Evolutionary conservation across 2,888 invertebrate genomes (phyloP).

Genomic region (Aporophyla lueneburgensis): DNA sequence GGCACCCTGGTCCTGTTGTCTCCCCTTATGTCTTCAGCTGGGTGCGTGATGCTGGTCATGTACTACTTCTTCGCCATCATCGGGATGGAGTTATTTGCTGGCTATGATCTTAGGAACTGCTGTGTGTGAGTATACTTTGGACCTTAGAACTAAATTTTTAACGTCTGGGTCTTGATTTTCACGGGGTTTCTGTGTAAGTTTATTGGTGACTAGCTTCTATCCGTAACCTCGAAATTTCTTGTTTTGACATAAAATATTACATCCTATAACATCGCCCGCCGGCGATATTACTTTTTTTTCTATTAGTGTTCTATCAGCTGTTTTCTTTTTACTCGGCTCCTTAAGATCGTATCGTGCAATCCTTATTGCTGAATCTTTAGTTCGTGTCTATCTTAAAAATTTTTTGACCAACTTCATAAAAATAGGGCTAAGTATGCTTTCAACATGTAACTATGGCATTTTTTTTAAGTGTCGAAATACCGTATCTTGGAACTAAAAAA

Average conservation of each 20-base stretch:
- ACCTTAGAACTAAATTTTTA: background rate
- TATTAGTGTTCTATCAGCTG: too few species aligned
- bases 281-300: too few species aligned
- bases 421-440: background rate
- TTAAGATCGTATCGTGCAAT: too few species aligned
- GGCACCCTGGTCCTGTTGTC: conserved; percentile 95
- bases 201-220: background rate
- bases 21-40: conserved; percentile 96
- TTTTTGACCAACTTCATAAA: background rate
- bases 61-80: conserved; percentile 97
- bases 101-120: conserved; percentile 94
- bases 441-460: too few species aligned
- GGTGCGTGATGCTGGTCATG: conserved; percentile 95
- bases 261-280: too few species aligned
- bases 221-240: too few species aligned
- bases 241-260: too few species aligned
- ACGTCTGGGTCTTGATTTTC: background rate
- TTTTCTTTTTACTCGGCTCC: too few species aligned
- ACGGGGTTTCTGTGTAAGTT: background rate
- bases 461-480: too few species aligned
- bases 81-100: conserved; percentile 96
- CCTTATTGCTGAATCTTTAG: background rate
- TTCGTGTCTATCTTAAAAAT: background rate
- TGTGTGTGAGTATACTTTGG: conserved; percentile 92
- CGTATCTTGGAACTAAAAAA: too few species aligned